Evolutionary conservation across 2,888 invertebrate genomes (phyloP).

Genomic region (Panzeria rudis): DNA sequence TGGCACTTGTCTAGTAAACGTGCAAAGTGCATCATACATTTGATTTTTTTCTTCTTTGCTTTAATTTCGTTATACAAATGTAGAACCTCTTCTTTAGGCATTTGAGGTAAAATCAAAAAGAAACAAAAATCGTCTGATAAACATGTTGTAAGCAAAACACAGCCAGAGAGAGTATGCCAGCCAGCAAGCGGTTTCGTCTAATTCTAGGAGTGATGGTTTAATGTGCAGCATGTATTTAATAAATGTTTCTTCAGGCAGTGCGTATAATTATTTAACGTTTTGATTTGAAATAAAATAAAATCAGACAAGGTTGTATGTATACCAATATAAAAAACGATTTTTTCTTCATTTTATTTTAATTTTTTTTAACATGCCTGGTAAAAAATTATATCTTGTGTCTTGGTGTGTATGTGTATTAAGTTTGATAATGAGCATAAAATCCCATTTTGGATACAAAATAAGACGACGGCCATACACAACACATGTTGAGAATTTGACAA

Average conservation of each 20-base stretch:
- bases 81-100: conserved; percentile 1
- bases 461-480: conserved; percentile 73
- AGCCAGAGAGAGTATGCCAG: conserved; percentile 31
- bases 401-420: conserved; percentile 31
- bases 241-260: conserved; percentile 66
- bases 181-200: conserved; percentile 43
- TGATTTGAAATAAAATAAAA: conserved; percentile 57
- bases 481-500: conserved; percentile 83
- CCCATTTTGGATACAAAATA: conserved; percentile 71
- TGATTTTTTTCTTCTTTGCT: conserved; percentile 20
- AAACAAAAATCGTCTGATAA: conserved; percentile 57
- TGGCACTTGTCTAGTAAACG: conserved; percentile 73
- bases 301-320: conserved; percentile 57
- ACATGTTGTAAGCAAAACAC: conserved; percentile 30
- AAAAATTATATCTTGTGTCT: conserved; percentile 20
- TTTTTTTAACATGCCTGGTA: conserved; percentile 32
- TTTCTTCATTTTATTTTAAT: conserved; percentile 44
- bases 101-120: conserved; percentile 50
- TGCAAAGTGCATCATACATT: conserved; percentile 74
- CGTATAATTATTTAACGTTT: conserved; percentile 71
- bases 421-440: conserved; percentile 76
- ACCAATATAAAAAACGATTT: conserved; percentile 9
- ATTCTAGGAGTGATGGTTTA: conserved; percentile 65
- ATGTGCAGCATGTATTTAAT: conserved; percentile 59
- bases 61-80: neutral